Evolutionary conservation across 30 jellyfish, hydroid and myxozoan genomes (phyloP).

Genomic region (Turritopsis dohrnii): DNA sequence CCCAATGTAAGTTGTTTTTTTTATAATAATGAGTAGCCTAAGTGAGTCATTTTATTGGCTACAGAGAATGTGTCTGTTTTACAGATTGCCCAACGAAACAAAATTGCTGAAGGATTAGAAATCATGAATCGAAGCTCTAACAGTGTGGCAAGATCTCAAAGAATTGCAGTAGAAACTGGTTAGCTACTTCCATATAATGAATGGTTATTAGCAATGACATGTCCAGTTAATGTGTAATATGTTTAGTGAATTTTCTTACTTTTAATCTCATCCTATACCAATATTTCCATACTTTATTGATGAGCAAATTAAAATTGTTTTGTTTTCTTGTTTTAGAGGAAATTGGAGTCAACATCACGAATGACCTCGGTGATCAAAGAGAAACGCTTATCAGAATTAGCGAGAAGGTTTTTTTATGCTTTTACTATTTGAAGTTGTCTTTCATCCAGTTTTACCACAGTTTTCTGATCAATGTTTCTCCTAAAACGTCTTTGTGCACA

Average conservation of each 20-base stretch:
- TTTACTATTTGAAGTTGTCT: too few species aligned
- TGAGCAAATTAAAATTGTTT: too few species aligned
- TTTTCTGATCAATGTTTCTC: too few species aligned
- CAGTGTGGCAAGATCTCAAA: slow-evolving; percentile 72
- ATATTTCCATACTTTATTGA: too few species aligned
- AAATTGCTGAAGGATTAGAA: slow-evolving; percentile 82
- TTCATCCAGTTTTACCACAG: too few species aligned
- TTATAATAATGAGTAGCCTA: neutral
- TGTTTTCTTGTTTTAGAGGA: too few species aligned
- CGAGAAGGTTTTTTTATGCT: slow-evolving; percentile 59
- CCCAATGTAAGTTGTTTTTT: slow-evolving; percentile 30
- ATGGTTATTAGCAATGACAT: too few species aligned
- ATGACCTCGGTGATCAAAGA: slow-evolving; percentile 68
- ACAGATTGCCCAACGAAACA: slow-evolving; percentile 53
- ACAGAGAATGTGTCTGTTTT: neutral
- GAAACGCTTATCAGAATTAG: slow-evolving; percentile 69
- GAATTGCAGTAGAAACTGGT: slow-evolving; percentile 98
- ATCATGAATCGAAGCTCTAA: slow-evolving; percentile 65
- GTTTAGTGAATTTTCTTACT: neutral
- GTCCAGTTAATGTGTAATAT: neutral
- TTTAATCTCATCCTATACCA: neutral
- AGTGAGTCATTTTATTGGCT: neutral
- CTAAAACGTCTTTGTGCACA: too few species aligned
- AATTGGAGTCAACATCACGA: slow-evolving; percentile 59
- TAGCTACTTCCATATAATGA: neutral